phyloP scores from a whole-genome alignment of 2,888 invertebrate species.

The Andrena trimmerana region DNA sequence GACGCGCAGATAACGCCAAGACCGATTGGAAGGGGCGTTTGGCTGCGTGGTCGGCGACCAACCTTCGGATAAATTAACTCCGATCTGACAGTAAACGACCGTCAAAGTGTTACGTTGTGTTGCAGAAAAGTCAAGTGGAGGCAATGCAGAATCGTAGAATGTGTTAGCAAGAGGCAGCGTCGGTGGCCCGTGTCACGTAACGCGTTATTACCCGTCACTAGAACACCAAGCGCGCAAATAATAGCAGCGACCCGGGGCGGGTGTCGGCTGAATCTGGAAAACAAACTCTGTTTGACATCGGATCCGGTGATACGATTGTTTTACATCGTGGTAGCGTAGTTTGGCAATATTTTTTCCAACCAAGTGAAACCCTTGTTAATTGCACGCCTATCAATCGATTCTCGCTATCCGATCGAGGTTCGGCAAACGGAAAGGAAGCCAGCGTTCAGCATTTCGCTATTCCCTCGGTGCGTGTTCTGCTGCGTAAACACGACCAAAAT shows the following conservation, averaged over 20 bases:
- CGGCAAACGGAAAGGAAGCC: not conserved
- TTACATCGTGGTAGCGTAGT: not conserved
- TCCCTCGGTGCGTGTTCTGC: not conserved
- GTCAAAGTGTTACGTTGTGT: not conserved
- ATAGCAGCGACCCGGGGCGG: not conserved
- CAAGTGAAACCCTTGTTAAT: not conserved
- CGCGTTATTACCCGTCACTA: not conserved
- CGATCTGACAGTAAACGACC: not conserved
- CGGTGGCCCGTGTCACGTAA: no score
- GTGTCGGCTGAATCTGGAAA: not conserved
- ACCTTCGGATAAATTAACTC: conserved; percentile 13
- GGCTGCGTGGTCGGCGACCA: not conserved
- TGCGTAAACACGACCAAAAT: not conserved
- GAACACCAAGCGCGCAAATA: not conserved
- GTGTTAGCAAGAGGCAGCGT: no score
- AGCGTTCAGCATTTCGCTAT: not conserved
- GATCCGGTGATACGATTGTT: not conserved
- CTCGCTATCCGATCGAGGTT: not conserved
- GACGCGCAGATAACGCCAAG: conserved; percentile 1
- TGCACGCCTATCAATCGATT: not conserved
- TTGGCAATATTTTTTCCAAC: conserved; percentile 11
- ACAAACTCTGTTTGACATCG: not conserved
- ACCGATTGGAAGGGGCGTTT: not conserved
- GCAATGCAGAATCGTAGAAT: no score
- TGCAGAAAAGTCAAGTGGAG: not conserved